These are phyloP conservation scores for Cassiopea xamachana DNA, from an alignment of 30 jellyfish, hydroid and myxozoan species.

Conservation along the genomic window DNA sequence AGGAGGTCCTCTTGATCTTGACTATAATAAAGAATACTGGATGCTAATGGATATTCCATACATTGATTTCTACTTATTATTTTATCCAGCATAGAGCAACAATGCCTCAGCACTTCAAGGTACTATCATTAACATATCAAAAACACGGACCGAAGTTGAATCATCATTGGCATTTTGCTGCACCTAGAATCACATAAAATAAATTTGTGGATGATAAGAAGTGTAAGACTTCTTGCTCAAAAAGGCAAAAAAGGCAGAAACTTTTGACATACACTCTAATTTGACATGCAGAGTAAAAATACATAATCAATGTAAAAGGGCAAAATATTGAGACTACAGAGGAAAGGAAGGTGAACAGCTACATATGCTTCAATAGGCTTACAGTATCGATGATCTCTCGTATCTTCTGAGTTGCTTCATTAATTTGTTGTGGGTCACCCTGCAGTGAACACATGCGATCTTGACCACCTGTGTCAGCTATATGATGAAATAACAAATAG, in stretches of 20 bases:
- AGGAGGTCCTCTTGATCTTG: conserved; percentile 68
- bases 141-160: conserved; percentile 81
- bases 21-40: conserved; percentile 30
- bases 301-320: no score
- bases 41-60: not conserved
- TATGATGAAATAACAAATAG: not conserved
- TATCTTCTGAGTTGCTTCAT: conserved; percentile 80
- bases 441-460: conserved; percentile 84
- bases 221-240: no score
- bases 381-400: conserved; percentile 84
- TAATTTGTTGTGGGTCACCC: conserved; percentile 95
- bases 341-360: no score
- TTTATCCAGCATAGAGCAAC: not conserved
- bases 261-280: no score
- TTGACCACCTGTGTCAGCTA: conserved; percentile 87
- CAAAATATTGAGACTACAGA: no score
- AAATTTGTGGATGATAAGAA: no score
- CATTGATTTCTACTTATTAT: not conserved
- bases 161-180: conserved; percentile 49
- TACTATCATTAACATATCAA: conserved; percentile 32
- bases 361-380: not conserved
- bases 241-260: no score
- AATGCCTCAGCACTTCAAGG: conserved; percentile 77
- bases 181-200: no score
- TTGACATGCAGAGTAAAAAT: no score